phyloP scores from a whole-genome alignment of 2,113 vertebrate genomes.

The Chamaea fasciata region DNA sequence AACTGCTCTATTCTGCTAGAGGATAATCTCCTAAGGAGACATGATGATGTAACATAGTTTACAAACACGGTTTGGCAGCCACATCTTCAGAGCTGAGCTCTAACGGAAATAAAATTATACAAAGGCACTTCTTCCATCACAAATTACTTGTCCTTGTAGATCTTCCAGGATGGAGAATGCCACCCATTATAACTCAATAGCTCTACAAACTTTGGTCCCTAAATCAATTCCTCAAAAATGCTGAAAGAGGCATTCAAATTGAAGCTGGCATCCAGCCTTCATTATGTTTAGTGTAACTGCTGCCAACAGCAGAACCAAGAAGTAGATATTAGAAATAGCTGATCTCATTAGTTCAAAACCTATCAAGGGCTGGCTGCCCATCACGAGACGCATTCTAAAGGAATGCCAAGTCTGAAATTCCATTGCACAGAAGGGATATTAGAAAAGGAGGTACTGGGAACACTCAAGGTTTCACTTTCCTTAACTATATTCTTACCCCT shows the following conservation, averaged over 20 bases:
- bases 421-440: not conserved
- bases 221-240: not conserved
- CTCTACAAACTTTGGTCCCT: not conserved
- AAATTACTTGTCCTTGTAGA: not conserved
- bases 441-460: not conserved
- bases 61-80: not conserved
- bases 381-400: not conserved
- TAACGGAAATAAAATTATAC: not conserved
- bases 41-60: not conserved
- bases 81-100: not conserved
- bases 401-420: slow-evolving; percentile 26
- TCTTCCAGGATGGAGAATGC: not conserved
- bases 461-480: not conserved
- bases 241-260: not conserved
- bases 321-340: slow-evolving; percentile 27
- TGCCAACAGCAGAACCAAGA: slow-evolving; percentile 34
- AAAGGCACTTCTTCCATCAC: not conserved
- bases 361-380: slow-evolving; percentile 25
- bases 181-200: not conserved
- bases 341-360: slow-evolving; percentile 29
- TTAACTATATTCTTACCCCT: not conserved
- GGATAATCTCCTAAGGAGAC: not conserved
- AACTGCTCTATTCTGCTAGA: not conserved
- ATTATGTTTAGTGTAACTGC: not conserved
- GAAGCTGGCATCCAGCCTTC: not conserved